Conservation (phyloP, 2,797 vertebrate species). For the Heliangelus exortis region DNA sequence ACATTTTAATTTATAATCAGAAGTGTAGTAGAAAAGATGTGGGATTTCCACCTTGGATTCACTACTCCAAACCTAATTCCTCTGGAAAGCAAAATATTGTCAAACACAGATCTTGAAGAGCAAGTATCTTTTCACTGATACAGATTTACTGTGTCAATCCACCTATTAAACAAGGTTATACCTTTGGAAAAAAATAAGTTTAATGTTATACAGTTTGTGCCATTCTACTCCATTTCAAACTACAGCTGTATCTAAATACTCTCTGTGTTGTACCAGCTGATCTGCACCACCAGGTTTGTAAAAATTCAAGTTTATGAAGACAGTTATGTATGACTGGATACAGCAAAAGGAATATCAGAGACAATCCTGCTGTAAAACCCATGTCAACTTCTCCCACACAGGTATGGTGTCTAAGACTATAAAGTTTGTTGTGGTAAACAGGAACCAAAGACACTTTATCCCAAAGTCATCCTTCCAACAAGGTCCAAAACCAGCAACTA, state of each 20-base stretch:
- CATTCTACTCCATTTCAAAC: background rate
- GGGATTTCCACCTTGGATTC: background rate
- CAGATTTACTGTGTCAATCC: background rate
- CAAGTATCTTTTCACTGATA: background rate
- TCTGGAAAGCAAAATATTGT: background rate
- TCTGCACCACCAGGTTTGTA: background rate
- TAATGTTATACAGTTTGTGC: background rate
- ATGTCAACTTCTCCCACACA: background rate
- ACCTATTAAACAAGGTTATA: background rate
- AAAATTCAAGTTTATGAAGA: background rate
- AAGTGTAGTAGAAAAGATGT: background rate
- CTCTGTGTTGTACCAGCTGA: background rate
- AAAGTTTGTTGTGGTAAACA: background rate
- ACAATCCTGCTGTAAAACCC: background rate
- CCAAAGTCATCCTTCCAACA: background rate
- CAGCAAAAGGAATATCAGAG: background rate
- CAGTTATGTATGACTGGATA: background rate
- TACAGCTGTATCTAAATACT: background rate
- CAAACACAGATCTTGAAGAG: background rate
- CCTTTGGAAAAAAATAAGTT: background rate
- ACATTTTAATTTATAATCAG: background rate
- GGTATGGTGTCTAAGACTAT: background rate
- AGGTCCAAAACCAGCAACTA: background rate
- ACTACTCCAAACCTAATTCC: background rate
- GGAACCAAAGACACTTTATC: background rate